Evolutionary conservation across 2,113 vertebrate species (phyloP).

Genomic region (Neoarius graeffei): DNA sequence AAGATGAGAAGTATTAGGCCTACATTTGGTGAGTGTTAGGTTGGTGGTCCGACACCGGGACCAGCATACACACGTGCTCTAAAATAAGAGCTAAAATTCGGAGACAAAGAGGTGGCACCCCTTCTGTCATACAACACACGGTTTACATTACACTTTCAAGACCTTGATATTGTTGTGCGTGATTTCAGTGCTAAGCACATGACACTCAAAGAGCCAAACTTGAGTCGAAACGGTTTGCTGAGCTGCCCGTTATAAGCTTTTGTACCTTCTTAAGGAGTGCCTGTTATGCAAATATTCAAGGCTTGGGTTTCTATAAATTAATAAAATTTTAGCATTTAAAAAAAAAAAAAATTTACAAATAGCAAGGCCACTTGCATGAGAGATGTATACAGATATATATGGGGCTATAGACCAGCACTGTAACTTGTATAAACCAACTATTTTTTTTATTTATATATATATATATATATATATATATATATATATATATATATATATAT

Average conservation of each 20-base stretch:
- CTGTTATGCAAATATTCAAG: background rate
- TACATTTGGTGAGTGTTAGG: background rate
- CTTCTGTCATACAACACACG: constrained; percentile 17
- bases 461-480: background rate
- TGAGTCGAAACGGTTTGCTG: background rate
- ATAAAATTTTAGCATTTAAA: background rate
- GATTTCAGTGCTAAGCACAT: constrained; percentile 47
- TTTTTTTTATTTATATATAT: too few relatives aligned
- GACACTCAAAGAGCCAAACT: background rate
- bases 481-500: too few relatives aligned
- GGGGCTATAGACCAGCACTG: background rate
- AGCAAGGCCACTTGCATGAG: background rate
- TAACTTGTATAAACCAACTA: background rate
- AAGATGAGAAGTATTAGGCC: background rate
- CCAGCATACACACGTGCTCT: constrained; percentile 1
- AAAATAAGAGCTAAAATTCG: constrained; percentile 9
- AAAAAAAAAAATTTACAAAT: background rate
- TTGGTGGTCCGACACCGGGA: background rate
- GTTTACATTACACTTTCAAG: constrained; percentile 19
- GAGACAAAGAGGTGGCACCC: constrained; percentile 39
- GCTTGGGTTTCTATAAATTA: background rate
- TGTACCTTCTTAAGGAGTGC: constrained; percentile 12
- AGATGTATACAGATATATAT: background rate
- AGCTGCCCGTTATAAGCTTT: background rate
- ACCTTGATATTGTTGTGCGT: constrained; percentile 56